phyloP scores from a whole-genome alignment of 2,888 invertebrate genomes.

The Lamproptera curius region DNA sequence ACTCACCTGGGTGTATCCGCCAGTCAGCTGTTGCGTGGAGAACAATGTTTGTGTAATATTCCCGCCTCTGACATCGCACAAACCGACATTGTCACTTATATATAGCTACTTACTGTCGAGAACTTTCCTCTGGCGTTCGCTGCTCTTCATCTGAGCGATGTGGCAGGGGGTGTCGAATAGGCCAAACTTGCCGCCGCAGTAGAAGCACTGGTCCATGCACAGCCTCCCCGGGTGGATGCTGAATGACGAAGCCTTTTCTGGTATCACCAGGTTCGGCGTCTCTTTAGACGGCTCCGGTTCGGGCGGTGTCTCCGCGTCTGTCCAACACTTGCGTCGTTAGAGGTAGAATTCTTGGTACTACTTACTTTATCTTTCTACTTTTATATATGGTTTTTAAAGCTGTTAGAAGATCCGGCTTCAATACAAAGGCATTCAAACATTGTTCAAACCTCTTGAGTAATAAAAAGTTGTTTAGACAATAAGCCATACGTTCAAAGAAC shows the following conservation, averaged over 20 bases:
- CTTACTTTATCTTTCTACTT: too few relatives aligned
- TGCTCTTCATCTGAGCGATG: constrained; percentile 90
- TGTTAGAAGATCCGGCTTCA: too few relatives aligned
- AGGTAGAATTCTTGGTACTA: too few relatives aligned
- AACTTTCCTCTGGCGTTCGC: constrained; percentile 89
- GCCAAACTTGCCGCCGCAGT: constrained; percentile 92
- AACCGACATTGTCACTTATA: neutral
- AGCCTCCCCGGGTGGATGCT: constrained; percentile 90
- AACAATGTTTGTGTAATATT: constrained; percentile 6
- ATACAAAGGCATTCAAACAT: too few relatives aligned
- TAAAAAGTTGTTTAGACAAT: too few relatives aligned
- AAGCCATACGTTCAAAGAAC: too few relatives aligned
- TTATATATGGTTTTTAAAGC: too few relatives aligned
- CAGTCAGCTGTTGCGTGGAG: constrained; percentile 16
- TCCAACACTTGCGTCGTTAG: neutral
- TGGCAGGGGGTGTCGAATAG: constrained; percentile 92
- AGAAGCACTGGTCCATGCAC: constrained; percentile 91
- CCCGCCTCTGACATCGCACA: neutral
- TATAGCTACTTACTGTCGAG: constrained; percentile 80
- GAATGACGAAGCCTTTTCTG: constrained; percentile 92
- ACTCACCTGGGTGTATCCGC: constrained; percentile 15
- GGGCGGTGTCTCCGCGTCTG: constrained; percentile 54
- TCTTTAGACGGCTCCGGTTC: constrained; percentile 64
- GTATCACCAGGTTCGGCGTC: constrained; percentile 85
- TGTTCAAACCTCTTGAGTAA: too few relatives aligned